phyloP scores from a whole-genome alignment of 2,113 vertebrate species.

The Xenopus borealis region DNA sequence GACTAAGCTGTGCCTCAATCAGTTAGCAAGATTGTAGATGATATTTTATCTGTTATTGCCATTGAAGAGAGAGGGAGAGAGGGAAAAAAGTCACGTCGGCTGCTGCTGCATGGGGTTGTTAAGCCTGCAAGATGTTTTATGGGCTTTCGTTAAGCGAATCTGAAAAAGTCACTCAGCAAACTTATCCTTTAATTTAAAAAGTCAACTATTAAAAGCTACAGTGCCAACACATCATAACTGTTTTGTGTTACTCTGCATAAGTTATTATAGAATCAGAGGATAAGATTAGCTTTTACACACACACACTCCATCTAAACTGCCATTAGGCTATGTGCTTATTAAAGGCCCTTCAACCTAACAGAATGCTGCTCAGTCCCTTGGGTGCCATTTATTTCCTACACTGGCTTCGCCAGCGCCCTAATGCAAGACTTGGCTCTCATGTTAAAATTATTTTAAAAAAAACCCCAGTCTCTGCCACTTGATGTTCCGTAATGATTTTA shows the following conservation, averaged over 20 bases:
- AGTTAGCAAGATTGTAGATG: slow-evolving; percentile 21
- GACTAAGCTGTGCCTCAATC: slow-evolving; percentile 28
- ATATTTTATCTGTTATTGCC: slow-evolving; percentile 32
- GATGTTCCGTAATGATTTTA: slow-evolving; percentile 63
- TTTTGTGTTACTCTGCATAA: slow-evolving; percentile 47
- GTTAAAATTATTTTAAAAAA: slow-evolving; percentile 64
- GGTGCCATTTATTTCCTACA: slow-evolving; percentile 58
- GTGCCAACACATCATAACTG: slow-evolving; percentile 53
- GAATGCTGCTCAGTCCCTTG: slow-evolving; percentile 51
- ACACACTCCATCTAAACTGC: slow-evolving; percentile 53
- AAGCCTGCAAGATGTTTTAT: slow-evolving; percentile 60
- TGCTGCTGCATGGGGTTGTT: slow-evolving; percentile 44
- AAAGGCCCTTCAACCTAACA: slow-evolving; percentile 62
- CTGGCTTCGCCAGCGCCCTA: slow-evolving; percentile 60
- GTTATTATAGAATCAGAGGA: slow-evolving; percentile 57
- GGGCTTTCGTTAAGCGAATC: slow-evolving; percentile 61
- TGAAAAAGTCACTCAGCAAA: slow-evolving; percentile 57
- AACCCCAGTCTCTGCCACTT: slow-evolving; percentile 61
- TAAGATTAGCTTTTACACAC: slow-evolving; percentile 54
- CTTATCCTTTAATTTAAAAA: slow-evolving; percentile 63
- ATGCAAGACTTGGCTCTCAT: slow-evolving; percentile 64
- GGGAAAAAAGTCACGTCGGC: slow-evolving; percentile 7
- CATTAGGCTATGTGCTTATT: slow-evolving; percentile 57
- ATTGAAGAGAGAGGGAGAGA: slow-evolving; percentile 34
- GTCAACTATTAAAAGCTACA: slow-evolving; percentile 53